These are phyloP conservation scores for Heliocidaris tuberculata DNA, from an alignment of 35 echinoderm and acorn worm genomes.

Conservation along the genomic window DNA sequence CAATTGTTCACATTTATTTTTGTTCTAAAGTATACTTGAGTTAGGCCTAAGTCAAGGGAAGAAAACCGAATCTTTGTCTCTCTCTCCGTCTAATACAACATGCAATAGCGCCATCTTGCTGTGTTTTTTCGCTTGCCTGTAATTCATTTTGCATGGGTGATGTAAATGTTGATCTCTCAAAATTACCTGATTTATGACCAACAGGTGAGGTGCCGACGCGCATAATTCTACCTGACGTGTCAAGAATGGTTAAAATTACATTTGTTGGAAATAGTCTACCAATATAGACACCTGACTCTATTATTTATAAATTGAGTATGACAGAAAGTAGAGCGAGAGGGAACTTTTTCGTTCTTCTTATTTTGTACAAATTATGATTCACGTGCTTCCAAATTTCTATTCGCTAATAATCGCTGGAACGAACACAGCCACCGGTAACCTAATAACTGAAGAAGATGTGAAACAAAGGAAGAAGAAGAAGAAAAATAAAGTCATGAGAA, in stretches of 20 bases:
- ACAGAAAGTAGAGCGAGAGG: neutral
- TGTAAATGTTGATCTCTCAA: neutral
- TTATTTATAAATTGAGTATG: neutral
- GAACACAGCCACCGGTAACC: no score
- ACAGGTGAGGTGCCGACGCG: neutral
- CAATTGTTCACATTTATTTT: no score
- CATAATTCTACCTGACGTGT: slow-evolving; percentile 10
- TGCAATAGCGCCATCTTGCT: neutral
- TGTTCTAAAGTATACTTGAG: no score
- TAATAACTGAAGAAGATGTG: no score
- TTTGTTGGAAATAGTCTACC: neutral
- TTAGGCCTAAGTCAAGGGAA: no score
- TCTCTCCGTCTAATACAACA: neutral
- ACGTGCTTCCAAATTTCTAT: no score
- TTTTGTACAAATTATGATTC: no score
- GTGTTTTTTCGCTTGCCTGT: neutral
- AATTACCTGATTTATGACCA: neutral
- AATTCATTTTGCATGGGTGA: neutral
- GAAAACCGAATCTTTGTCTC: no score
- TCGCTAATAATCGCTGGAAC: no score
- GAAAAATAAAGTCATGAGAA: no score
- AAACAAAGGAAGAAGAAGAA: no score
- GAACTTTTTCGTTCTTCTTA: no score
- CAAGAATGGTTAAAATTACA: slow-evolving; percentile 2
- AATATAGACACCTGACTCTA: neutral